phyloP scores from a whole-genome alignment of 2,797 vertebrate species.

The Huso huso region DNA sequence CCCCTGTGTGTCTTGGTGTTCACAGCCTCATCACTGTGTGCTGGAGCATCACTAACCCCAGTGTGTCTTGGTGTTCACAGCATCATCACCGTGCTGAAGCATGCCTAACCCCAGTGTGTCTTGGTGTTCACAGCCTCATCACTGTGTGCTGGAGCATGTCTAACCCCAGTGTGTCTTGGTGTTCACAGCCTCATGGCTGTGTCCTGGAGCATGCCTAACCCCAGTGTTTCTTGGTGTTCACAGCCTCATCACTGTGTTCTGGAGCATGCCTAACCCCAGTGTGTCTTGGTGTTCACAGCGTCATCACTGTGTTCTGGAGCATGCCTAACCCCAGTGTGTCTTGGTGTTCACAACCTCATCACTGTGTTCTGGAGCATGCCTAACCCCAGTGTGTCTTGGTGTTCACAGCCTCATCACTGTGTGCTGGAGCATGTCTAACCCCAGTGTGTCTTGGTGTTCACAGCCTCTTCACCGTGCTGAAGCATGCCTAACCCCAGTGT shows the following conservation, averaged over 20 bases:
- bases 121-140: conserved; percentile 39
- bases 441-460: conserved; percentile 12
- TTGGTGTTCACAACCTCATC: conserved; percentile 39
- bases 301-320: no score
- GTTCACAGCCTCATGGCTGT: no score
- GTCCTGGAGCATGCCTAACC: background rate
- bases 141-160: conserved; percentile 56
- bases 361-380: conserved; percentile 56
- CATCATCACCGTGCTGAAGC: no score
- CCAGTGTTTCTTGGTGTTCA: conserved; percentile 12
- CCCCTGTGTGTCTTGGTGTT: conserved; percentile 10
- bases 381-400: no score
- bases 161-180: no score
- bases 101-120: conserved; percentile 2
- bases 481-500: no score
- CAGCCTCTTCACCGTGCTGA: conserved; percentile 58
- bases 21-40: conserved; percentile 55
- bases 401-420: no score
- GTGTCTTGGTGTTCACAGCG: no score
- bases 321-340: conserved; percentile 2
- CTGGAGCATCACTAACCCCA: conserved; percentile 41
- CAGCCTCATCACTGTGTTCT: conserved; percentile 57
- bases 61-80: no score
- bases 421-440: background rate
- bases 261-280: conserved; percentile 36